Percentiles rank a stretch among this genome's conserved stretches.
phyloP scores from a whole-genome alignment of 2,113 vertebrate species.

The Phalacrocorax brasilianus region DNA sequence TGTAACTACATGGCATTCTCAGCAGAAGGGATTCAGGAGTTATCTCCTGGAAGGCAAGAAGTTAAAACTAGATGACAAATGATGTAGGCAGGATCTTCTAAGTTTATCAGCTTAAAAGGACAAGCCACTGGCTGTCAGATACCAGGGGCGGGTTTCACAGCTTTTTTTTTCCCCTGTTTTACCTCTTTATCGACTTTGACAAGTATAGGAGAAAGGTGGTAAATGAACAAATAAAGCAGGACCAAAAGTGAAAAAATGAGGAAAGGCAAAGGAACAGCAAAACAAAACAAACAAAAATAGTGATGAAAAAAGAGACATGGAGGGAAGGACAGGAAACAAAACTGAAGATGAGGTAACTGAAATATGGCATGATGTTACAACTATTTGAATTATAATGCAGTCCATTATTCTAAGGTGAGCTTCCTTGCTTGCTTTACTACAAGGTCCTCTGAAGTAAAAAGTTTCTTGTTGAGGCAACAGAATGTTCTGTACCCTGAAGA shows the following conservation, averaged over 20 bases:
- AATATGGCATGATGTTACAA: not conserved
- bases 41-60: not conserved
- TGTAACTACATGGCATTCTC: not conserved
- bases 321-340: not conserved
- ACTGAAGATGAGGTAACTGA: not conserved
- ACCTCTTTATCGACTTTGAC: not conserved
- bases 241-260: not conserved
- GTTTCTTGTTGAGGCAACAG: not conserved
- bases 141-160: not conserved
- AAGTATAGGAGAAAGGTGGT: not conserved
- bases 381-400: not conserved
- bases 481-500: not conserved
- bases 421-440: not conserved
- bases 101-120: not conserved
- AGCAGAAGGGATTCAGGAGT: not conserved
- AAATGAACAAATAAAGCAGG: not conserved
- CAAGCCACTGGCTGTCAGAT: not conserved
- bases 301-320: not conserved
- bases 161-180: too few species aligned
- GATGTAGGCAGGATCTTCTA: not conserved
- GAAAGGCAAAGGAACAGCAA: not conserved
- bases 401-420: not conserved
- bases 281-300: accelerated
- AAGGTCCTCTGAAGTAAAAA: not conserved
- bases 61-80: not conserved